Base-by-base conservation (phyloP, 2,797 vertebrate species). In the Taeniopygia guttata region DNA sequence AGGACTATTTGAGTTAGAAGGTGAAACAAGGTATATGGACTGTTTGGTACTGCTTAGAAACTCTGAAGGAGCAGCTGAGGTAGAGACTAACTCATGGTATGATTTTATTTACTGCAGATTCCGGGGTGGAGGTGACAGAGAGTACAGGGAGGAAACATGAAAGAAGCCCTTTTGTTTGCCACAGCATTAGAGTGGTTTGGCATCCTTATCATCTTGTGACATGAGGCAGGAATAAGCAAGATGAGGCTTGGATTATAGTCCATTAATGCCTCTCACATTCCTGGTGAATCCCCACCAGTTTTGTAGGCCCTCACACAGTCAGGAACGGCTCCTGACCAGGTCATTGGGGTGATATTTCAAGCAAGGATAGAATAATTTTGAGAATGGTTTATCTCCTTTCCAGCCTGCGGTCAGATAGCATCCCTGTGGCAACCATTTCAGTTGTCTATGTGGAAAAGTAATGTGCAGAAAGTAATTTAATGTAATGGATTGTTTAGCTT, bases 401-500 rank as follows among this genome's bases (percentile, higher is more conserved):
- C 75, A 85, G 68, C 87, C 75, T 89, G 88, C 16, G 84, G 94
- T 95, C 96, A 96, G 93, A 92, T 56, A 94, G 89, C 78, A 84
- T 87, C 90, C 92, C 96, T 96, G 95, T 95, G 93, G 96, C 92
- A 94, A 82, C 90, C 74, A 68, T 74, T 94, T 74, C 92, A n/a
- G 74, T 82, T 90, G 88, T 69, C 84, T 95, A 34, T 93, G 93
- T 43, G 90, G 92, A 77, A 90, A 93, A 95, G 74, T 93, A 96
- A 96, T 88, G 92, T 92, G 95, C 86, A 95, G 92, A 96, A 96
- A 96, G 96, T 94, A 95, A 95, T 95, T 96, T 96, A 95, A 93
- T 77, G 94, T 96, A 96, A 96, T 96, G 96, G 95, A 96, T 96
- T 96, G 95, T 96, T 96, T 96, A 95, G 95, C 86, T 93, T 96